Base-by-base conservation (phyloP, 2,888 invertebrate species). In the Cryptocephalus moraei region DNA sequence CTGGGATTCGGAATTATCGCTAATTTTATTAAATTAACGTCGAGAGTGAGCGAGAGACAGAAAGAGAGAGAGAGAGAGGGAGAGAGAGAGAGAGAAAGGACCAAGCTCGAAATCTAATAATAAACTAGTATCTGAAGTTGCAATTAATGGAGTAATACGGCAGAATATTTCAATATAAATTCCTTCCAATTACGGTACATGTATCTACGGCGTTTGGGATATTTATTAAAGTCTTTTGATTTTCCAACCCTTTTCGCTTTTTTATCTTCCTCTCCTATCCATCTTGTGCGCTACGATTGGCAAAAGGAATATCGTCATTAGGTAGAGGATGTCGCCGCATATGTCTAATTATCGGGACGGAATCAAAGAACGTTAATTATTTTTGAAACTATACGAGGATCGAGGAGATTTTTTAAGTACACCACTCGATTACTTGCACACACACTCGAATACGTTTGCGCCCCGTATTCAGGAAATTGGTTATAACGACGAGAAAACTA, bases 121-220 rank as follows among this genome's bases (percentile, higher is more conserved):
- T 66, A 65, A 65, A 66, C 64, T 59, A 57, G 52, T 64, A 66
- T 66, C 64, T 64, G 64, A 62, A 66, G 65, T 65, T 61, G 62
- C 62, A 64, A 64, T 65, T 67, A 67, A 66, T 64, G 62, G 63
- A 64, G 64, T 62, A 61, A 61, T 58, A 59, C 57, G 51, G 54
- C 48, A 56, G 61, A 58, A 67, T 65, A 65, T 66, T 67, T 64
- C 67, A 66, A 68, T 67, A 68, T 66, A 64, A 66, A 68, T 67
- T 68, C 66, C 66, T 58, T 58, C 55, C 61, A 61, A 63, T 64
- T 63, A 61, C 22, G 22, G 2, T 4, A 6, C 62, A 62, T 61
- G 60, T 62, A 62, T 62, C 62, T 40, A 40, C 22, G 22, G 12
- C 12, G 57, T 62, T 63, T 59, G 59, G 56, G 22, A 61, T 62